phyloP scores from a whole-genome alignment of 2,888 invertebrate species.

The Cartodere bifasciata region DNA sequence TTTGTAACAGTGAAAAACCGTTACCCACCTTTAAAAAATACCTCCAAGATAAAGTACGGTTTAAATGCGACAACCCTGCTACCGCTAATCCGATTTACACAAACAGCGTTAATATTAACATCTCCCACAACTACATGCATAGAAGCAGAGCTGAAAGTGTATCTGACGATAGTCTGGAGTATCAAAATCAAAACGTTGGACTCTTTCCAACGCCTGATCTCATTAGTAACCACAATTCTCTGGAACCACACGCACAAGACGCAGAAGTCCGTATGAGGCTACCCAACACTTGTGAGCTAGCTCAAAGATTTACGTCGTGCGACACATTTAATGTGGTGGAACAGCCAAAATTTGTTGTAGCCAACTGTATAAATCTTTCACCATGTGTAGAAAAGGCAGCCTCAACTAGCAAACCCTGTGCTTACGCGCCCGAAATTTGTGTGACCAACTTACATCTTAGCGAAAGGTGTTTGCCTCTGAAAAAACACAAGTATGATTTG shows the following conservation, averaged over 20 bases:
- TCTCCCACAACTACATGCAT: slow-evolving; percentile 40
- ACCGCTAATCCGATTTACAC: slow-evolving; percentile 32
- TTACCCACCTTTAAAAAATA: slow-evolving; percentile 33
- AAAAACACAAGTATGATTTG: too few relatives aligned
- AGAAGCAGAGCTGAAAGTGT: slow-evolving; percentile 33
- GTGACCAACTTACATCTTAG: too few relatives aligned
- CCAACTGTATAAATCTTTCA: too few relatives aligned
- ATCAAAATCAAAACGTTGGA: slow-evolving; percentile 20
- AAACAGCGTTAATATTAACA: slow-evolving; percentile 46
- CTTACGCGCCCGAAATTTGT: slow-evolving; percentile 23
- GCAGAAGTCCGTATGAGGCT: too few relatives aligned
- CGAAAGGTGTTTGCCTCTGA: too few relatives aligned
- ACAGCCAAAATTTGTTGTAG: too few relatives aligned
- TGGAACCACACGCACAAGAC: slow-evolving; percentile 27
- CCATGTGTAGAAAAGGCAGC: too few relatives aligned
- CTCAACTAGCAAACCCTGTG: slow-evolving; percentile 18
- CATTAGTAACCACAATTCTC: slow-evolving; percentile 43
- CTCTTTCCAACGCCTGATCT: slow-evolving; percentile 42
- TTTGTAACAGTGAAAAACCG: slow-evolving; percentile 3
- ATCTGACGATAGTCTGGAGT: slow-evolving; percentile 41
- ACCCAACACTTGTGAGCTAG: too few relatives aligned
- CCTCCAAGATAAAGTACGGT: slow-evolving; percentile 19
- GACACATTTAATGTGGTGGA: too few relatives aligned
- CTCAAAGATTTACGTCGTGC: too few relatives aligned
- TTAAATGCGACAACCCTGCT: slow-evolving; percentile 18